These are phyloP conservation scores for Loris lydekkerianus DNA, from an alignment of 2,797 vertebrate genomes.

Conservation along the genomic window DNA sequence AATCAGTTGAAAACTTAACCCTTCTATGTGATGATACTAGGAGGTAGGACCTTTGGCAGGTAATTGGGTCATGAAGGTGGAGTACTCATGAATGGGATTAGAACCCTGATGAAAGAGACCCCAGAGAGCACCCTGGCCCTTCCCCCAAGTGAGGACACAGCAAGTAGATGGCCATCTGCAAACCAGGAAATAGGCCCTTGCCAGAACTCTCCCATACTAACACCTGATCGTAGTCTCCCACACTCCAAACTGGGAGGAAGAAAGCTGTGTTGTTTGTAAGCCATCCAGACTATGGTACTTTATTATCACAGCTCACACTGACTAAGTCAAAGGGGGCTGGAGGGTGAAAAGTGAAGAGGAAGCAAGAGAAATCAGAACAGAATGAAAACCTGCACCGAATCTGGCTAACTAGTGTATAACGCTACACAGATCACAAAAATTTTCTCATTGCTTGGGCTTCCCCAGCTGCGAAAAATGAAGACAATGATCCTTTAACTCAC, in stretches of 20 bases:
- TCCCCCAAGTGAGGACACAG: not conserved
- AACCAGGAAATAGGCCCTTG: not conserved
- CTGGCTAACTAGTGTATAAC: not conserved
- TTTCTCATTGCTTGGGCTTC: not conserved
- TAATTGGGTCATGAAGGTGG: not conserved
- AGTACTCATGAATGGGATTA: not conserved
- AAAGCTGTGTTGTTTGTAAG: not conserved
- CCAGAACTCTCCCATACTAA: not conserved
- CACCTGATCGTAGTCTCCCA: not conserved
- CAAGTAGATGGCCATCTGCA: not conserved
- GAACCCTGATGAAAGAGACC: not conserved
- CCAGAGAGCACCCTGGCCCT: not conserved
- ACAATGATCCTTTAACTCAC: not conserved
- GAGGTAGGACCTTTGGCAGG: not conserved
- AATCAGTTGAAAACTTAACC: not conserved
- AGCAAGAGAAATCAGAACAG: not conserved
- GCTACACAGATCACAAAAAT: not conserved
- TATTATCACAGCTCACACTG: not conserved
- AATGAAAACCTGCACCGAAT: not conserved
- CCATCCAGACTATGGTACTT: not conserved
- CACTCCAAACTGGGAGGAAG: not conserved
- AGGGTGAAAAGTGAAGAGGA: not conserved
- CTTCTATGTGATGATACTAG: not conserved
- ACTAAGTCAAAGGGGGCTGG: not conserved
- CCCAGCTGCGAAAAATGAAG: not conserved